Percentiles rank a stretch among this genome's conserved stretches.
These are phyloP conservation scores for Melanotaenia maccullochi DNA, from an alignment of 2,797 vertebrate species.

Conservation along the genomic window DNA sequence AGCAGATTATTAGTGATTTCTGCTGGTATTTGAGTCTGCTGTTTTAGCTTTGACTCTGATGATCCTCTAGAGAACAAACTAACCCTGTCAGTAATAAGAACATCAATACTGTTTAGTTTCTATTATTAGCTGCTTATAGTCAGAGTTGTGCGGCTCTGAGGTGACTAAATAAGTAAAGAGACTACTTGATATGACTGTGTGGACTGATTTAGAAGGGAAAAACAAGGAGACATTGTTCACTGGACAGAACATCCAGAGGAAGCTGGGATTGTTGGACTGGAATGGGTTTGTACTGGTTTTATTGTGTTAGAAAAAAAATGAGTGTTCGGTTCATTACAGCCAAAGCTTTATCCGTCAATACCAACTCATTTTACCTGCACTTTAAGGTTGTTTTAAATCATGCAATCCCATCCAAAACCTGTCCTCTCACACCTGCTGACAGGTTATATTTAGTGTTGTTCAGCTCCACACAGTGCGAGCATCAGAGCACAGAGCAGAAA, in stretches of 20 bases:
- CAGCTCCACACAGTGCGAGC: slow-evolving; percentile 43
- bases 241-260: not conserved
- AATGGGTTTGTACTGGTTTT: slow-evolving; percentile 10
- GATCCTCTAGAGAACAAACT: not conserved
- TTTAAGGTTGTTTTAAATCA: slow-evolving; percentile 12
- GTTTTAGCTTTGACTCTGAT: not conserved
- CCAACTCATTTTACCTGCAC: not conserved
- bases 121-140: slow-evolving; percentile 18
- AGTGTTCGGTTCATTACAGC: not conserved
- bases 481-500: slow-evolving; percentile 10
- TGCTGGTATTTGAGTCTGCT: not conserved
- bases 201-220: not conserved
- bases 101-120: not conserved
- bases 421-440: slow-evolving; percentile 37
- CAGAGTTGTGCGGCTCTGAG: not conserved
- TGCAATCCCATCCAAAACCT: slow-evolving; percentile 19
- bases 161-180: not conserved
- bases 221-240: slow-evolving; percentile 12
- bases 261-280: not conserved
- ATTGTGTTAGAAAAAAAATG: not conserved
- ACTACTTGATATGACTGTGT: not conserved
- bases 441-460: slow-evolving; percentile 61
- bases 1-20: slow-evolving; percentile 22
- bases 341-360: not conserved
- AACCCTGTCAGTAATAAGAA: not conserved